phyloP scores from a whole-genome alignment of 1,140 invertebrate species.

The Papilio helenus region DNA sequence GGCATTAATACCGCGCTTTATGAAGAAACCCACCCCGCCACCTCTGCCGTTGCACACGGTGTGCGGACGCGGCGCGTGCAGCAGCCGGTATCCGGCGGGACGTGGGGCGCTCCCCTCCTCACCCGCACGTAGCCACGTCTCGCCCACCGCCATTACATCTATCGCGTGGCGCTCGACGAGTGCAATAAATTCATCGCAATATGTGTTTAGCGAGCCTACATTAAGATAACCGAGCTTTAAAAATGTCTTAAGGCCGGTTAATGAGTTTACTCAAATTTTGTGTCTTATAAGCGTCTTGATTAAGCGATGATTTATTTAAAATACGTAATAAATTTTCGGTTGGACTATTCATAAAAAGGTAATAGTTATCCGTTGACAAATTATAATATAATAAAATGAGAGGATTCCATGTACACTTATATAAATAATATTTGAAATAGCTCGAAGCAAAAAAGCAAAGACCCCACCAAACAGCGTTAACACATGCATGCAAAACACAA shows the following conservation, averaged over 20 bases:
- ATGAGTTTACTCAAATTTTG: neutral
- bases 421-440: too few relatives aligned
- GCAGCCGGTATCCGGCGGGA: slow-evolving; percentile 30
- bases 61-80: slow-evolving; percentile 12
- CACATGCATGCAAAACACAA: too few relatives aligned
- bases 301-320: too few relatives aligned
- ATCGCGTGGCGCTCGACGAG: neutral
- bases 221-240: neutral
- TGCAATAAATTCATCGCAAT: neutral
- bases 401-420: too few relatives aligned
- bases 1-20: neutral
- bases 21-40: neutral
- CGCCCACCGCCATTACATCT: neutral
- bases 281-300: neutral
- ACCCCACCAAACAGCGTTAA: too few relatives aligned
- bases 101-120: neutral
- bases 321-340: too few relatives aligned
- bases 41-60: slow-evolving; percentile 16
- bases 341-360: too few relatives aligned
- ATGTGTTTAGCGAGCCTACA: neutral
- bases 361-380: too few relatives aligned
- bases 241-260: neutral
- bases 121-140: too few relatives aligned
- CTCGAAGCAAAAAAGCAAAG: too few relatives aligned
- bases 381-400: too few relatives aligned